Evolutionary conservation across 2,113 vertebrate species (phyloP).

Genomic region (Planiliza haematocheilus): DNA sequence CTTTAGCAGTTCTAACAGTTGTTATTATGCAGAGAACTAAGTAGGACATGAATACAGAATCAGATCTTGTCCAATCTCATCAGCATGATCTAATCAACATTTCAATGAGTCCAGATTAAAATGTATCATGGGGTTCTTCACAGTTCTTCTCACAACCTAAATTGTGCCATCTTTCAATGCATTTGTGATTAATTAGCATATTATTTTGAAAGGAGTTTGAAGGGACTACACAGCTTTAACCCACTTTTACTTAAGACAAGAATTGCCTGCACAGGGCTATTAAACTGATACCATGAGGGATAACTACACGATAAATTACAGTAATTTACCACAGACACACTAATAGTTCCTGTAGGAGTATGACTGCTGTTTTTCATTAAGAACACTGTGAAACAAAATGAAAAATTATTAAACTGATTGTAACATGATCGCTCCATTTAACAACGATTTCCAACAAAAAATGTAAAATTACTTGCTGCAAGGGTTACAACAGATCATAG

Average conservation of each 20-base stretch:
- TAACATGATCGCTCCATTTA: slow-evolving; percentile 3
- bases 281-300: slow-evolving; percentile 48
- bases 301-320: slow-evolving; percentile 57
- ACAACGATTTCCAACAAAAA: slow-evolving; percentile 26
- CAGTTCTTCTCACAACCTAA: background rate
- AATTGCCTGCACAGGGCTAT: slow-evolving; percentile 41
- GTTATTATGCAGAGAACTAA: slow-evolving; percentile 2
- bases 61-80: background rate
- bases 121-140: background rate
- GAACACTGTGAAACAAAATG: slow-evolving; percentile 20
- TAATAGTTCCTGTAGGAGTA: slow-evolving; percentile 68
- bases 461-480: background rate
- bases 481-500: background rate
- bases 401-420: slow-evolving; percentile 18
- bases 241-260: slow-evolving; percentile 58
- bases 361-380: slow-evolving; percentile 50
- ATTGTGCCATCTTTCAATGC: too few species aligned
- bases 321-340: slow-evolving; percentile 50
- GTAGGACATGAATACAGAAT: background rate
- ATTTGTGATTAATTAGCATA: background rate
- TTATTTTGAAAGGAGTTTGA: slow-evolving; percentile 8
- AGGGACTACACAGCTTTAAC: slow-evolving; percentile 41
- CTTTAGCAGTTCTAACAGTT: background rate
- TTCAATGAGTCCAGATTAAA: background rate
- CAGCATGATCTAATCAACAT: slow-evolving; percentile 6